These are phyloP conservation scores for Sebastolobus alascanus DNA, from an alignment of 2,797 vertebrate species.

Conservation along the genomic window DNA sequence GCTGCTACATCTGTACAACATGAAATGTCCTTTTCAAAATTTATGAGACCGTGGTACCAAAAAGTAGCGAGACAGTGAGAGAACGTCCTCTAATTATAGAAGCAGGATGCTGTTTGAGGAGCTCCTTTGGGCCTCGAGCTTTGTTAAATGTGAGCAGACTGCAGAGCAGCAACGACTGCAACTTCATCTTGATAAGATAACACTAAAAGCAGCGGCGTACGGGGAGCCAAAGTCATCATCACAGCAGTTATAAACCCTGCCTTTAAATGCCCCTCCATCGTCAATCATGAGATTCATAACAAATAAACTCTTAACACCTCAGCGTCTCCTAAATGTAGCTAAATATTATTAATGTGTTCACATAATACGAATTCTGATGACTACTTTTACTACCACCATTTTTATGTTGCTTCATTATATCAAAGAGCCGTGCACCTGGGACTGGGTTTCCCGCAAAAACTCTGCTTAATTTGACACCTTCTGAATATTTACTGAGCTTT, in stretches of 20 bases:
- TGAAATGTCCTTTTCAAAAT: conserved; percentile 33
- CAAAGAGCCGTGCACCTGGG: neutral
- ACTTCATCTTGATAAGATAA: conserved; percentile 38
- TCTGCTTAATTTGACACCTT: neutral
- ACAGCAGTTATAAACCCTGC: neutral
- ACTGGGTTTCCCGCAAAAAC: neutral
- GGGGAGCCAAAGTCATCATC: conserved; percentile 32
- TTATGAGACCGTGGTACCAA: conserved; percentile 9
- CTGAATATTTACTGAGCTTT: neutral
- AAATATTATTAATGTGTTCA: conserved; percentile 11
- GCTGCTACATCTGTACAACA: conserved; percentile 16
- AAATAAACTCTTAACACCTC: conserved; percentile 4
- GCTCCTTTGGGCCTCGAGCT: conserved; percentile 51
- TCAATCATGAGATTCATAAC: conserved; percentile 14
- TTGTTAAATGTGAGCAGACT: conserved; percentile 40
- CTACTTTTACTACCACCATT: neutral
- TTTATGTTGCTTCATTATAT: conserved; percentile 3
- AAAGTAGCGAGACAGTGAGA: conserved; percentile 18
- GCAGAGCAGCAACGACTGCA: conserved; percentile 22
- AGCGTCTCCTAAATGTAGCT: neutral
- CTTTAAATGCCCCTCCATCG: conserved; percentile 10
- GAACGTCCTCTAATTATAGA: conserved; percentile 64
- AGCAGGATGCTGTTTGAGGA: conserved; percentile 33
- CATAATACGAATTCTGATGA: neutral
- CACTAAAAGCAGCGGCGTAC: conserved; percentile 31